phyloP scores from a whole-genome alignment of 2,113 vertebrate species.

The Vireo altiloquus region DNA sequence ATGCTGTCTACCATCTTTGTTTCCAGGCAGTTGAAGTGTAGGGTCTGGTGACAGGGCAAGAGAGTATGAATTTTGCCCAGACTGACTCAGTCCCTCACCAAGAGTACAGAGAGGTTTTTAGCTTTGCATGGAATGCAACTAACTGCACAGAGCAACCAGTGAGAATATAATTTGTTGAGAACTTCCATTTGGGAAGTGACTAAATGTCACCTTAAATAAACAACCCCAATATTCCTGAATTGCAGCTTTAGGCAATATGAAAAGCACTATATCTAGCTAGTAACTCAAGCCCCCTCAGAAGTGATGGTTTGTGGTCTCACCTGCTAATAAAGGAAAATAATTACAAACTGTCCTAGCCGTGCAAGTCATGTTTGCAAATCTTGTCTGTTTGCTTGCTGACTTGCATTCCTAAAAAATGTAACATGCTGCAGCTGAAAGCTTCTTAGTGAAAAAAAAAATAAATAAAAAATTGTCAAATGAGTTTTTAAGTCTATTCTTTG shows the following conservation, averaged over 20 bases:
- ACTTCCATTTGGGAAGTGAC: background rate
- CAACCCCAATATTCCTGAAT: background rate
- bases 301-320: background rate
- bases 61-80: background rate
- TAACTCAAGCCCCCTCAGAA: background rate
- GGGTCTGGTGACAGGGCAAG: background rate
- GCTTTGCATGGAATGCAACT: background rate
- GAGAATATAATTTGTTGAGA: background rate
- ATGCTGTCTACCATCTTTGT: background rate
- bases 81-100: background rate
- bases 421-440: background rate
- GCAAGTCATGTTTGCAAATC: rapidly evolving
- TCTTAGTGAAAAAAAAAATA: background rate
- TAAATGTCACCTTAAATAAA: background rate
- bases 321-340: background rate
- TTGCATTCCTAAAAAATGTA: background rate
- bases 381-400: background rate
- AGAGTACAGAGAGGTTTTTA: background rate
- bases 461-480: background rate
- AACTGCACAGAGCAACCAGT: background rate
- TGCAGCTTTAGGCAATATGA: background rate
- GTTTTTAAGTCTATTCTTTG: background rate
- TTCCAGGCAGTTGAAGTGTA: background rate
- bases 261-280: background rate
- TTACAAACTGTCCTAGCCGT: background rate